A percentile compares a stretch with the other conserved stretches of the same genome.
phyloP scores from a whole-genome alignment of 2,888 invertebrate species.

The Lymantria dispar region DNA sequence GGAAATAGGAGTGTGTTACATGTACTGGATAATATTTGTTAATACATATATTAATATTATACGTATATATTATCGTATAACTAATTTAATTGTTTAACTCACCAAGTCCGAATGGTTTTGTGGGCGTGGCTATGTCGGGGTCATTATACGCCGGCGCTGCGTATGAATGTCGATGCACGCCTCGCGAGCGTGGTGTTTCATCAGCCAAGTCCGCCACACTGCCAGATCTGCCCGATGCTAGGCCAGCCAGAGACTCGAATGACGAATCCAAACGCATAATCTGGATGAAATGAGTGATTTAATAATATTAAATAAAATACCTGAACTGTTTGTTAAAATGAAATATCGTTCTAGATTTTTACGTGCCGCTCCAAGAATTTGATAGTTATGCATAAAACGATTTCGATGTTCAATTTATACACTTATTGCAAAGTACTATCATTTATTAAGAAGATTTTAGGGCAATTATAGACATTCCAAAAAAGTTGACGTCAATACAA shows the following conservation, averaged over 20 bases:
- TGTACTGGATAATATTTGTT: slow-evolving; percentile 43
- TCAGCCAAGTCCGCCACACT: slow-evolving; percentile 92
- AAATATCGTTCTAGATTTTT: no score
- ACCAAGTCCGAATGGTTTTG: slow-evolving; percentile 93
- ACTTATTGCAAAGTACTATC: no score
- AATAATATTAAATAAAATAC: background rate
- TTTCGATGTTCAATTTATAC: no score
- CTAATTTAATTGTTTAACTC: slow-evolving; percentile 65
- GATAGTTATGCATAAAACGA: no score
- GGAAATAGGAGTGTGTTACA: slow-evolving; percentile 43
- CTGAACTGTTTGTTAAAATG: background rate
- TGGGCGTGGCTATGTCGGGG: slow-evolving; percentile 81
- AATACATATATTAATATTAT: slow-evolving; percentile 16
- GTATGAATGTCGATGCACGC: slow-evolving; percentile 78
- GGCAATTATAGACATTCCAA: no score
- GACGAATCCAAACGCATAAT: slow-evolving; percentile 91
- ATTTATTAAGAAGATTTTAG: no score
- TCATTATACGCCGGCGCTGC: slow-evolving; percentile 78
- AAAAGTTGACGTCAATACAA: no score
- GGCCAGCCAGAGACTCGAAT: slow-evolving; percentile 88
- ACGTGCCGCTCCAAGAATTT: no score
- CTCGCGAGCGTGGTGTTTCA: slow-evolving; percentile 70
- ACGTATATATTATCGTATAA: background rate
- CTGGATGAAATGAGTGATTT: slow-evolving; percentile 60
- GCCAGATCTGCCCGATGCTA: slow-evolving; percentile 87